Evolutionary conservation across 2,113 vertebrate species (phyloP).

Genomic region (Syngnathus scovelli): DNA sequence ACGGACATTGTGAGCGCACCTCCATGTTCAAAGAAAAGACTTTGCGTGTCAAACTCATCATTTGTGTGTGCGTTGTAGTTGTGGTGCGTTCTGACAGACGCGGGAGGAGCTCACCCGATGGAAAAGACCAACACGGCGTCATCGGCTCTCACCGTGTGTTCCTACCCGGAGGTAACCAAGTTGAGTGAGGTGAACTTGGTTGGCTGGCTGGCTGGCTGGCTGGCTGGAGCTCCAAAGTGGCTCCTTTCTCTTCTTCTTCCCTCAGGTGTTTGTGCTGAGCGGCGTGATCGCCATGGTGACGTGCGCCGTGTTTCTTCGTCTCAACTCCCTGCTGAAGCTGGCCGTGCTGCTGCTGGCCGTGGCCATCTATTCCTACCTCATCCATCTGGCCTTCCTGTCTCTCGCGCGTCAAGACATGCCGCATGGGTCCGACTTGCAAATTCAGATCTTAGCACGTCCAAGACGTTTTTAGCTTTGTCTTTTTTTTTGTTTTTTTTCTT

Average conservation of each 20-base stretch:
- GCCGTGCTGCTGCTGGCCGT: conserved; percentile 85
- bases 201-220: no score
- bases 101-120: conserved; percentile 70
- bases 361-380: conserved; percentile 82
- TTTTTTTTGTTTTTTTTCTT: neutral
- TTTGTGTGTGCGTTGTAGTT: conserved; percentile 64
- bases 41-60: neutral
- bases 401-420: conserved; percentile 57
- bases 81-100: conserved; percentile 82
- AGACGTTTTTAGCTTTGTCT: neutral
- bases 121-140: conserved; percentile 55
- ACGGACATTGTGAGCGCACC: conserved; percentile 83
- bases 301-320: conserved; percentile 89
- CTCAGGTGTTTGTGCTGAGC: conserved; percentile 87
- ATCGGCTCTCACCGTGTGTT: conserved; percentile 72
- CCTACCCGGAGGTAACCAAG: conserved; percentile 82
- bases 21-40: no score
- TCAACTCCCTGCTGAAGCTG: conserved; percentile 92
- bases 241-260: neutral
- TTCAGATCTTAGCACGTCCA: no score
- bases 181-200: no score
- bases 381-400: conserved; percentile 81
- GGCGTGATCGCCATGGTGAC: conserved; percentile 95
- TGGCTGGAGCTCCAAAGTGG: no score
- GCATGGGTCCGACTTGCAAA: conserved; percentile 30